These are phyloP conservation scores for Nothobranchius kuhntae DNA, from an alignment of 2,113 vertebrate genomes.

Conservation along the genomic window DNA sequence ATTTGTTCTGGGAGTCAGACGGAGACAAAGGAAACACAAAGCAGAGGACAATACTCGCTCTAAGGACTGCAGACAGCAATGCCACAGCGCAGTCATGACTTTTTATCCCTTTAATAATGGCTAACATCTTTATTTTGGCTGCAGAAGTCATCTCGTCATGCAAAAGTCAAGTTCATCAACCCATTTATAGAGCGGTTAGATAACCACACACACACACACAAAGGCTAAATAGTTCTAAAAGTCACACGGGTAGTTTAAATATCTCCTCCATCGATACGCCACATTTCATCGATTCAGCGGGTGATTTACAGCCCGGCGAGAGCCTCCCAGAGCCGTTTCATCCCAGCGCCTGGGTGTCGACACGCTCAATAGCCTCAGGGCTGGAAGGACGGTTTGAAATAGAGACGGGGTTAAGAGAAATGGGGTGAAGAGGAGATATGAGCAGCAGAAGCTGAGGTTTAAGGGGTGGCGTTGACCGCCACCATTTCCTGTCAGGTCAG, in stretches of 20 bases:
- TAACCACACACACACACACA: slow-evolving; percentile 20
- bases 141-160: too few species aligned
- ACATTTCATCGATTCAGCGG: slow-evolving; percentile 30
- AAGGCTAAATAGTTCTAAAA: slow-evolving; percentile 20
- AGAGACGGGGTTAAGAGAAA: slow-evolving; percentile 38
- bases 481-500: slow-evolving; percentile 60
- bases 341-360: slow-evolving; percentile 48
- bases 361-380: slow-evolving; percentile 29
- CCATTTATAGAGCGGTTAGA: slow-evolving; percentile 1
- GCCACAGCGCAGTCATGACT: not conserved
- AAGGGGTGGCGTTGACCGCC: slow-evolving; percentile 5
- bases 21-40: slow-evolving; percentile 23
- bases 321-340: slow-evolving; percentile 26
- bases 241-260: slow-evolving; percentile 19
- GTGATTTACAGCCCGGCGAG: slow-evolving; percentile 46
- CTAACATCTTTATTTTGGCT: too few species aligned
- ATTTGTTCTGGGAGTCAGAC: slow-evolving; percentile 48
- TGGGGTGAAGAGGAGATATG: slow-evolving; percentile 17
- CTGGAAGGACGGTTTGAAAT: slow-evolving; percentile 29
- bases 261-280: slow-evolving; percentile 17
- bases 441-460: not conserved
- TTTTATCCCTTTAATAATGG: too few species aligned
- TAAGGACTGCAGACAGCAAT: not conserved
- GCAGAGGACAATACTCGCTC: not conserved
- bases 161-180: too few species aligned